Percentiles rank a stretch among this genome's conserved stretches.
phyloP scores from a whole-genome alignment of 2,797 vertebrate genomes.

The Macropodus opercularis region DNA sequence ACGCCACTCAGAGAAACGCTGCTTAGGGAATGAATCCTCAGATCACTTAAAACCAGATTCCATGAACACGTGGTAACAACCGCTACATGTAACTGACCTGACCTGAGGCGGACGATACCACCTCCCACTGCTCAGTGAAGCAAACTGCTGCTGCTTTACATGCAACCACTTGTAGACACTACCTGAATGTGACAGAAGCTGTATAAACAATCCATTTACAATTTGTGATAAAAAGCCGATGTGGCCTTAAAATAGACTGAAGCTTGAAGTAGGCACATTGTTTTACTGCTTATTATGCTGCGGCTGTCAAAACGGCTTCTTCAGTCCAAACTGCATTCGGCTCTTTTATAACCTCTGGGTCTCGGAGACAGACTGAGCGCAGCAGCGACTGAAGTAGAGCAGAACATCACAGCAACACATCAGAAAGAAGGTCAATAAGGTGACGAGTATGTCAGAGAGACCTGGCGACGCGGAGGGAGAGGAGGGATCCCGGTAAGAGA shows the following conservation, averaged over 20 bases:
- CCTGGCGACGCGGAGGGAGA: background rate
- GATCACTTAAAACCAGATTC: no score
- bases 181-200: background rate
- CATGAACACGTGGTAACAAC: no score
- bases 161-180: no score
- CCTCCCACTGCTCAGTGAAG: no score
- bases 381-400: slow-evolving; percentile 31
- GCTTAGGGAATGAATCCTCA: no score
- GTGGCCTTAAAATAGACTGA: slow-evolving; percentile 11
- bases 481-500: no score
- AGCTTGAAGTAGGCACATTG: slow-evolving; percentile 3
- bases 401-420: slow-evolving; percentile 29
- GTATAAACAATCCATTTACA: no score
- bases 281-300: slow-evolving; percentile 43
- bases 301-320: slow-evolving; percentile 37
- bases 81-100: no score
- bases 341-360: slow-evolving; percentile 34
- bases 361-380: slow-evolving; percentile 29
- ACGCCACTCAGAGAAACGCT: no score
- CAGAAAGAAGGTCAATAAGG: slow-evolving; percentile 10
- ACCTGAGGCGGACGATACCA: no score
- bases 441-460: slow-evolving; percentile 9
- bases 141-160: no score
- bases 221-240: background rate
- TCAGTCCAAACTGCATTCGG: slow-evolving; percentile 29